Base-by-base conservation (phyloP, 2,797 vertebrate genomes). In the Dallia pectoralis region DNA sequence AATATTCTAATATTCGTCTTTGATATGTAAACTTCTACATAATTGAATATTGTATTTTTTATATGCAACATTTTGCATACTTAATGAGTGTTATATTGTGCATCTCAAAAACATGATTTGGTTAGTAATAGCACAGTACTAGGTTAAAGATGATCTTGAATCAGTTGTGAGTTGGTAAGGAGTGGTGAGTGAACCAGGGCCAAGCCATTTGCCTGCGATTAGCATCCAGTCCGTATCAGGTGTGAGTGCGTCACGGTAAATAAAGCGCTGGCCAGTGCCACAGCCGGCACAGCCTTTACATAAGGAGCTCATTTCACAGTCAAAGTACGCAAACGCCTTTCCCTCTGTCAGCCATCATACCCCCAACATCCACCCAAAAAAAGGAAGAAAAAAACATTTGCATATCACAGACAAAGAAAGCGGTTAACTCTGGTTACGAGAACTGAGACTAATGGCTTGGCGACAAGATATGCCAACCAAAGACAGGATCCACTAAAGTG, bases 351-450 rank as follows among this genome's bases (percentile, higher is more conserved):
- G 88, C 48, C 30, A 67, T 81, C 84, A 87, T 83, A 86, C 87
- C 72, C 33, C 69, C 87, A 86, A 91, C 89, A 87, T 89, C 89
- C 87, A 83, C 83, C 85, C 85, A 75, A 77, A 67, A 73, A 76
- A 70, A 66, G 86, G 72, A 66, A 78, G 86, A 82, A 79, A 87
- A 87, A 85, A 56, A 87, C 88, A 92, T 93, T 93, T 93, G 91
- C 92, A 94, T 93, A 90, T 91, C 90, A 90, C 89, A 91, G 89
- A 92, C 90, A 93, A 92, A 93, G 91, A 91, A 89, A 90, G 90
- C 89, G 89, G 91, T 92, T 92, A 91, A 85, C 78, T 87, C 90
- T 89, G 87, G 80, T 89, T 88, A 91, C 75, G 81, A 88, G 87
- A 86, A 88, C 89, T 84, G 89, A 89, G 86, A 89, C 89, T 91